Evolutionary conservation across 2,888 invertebrate genomes (phyloP).

Genomic region (Lysandra bellargus): DNA sequence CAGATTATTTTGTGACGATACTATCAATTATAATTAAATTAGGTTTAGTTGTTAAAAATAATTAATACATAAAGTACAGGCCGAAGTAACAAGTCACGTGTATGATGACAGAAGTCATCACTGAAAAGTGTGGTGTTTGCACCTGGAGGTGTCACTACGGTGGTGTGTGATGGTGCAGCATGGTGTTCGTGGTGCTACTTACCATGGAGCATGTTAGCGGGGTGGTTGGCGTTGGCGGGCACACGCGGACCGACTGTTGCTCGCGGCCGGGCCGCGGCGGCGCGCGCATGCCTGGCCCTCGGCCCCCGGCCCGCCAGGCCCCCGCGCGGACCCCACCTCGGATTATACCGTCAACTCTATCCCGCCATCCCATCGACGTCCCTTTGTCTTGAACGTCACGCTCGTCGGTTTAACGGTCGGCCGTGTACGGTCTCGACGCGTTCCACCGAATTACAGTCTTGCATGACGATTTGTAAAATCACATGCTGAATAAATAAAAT

Average conservation of each 20-base stretch:
- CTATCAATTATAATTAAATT: neutral
- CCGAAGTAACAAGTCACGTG: conserved; percentile 56
- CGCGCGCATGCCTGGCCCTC: conserved; percentile 59
- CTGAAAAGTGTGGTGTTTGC: conserved; percentile 54
- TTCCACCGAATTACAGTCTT: neutral
- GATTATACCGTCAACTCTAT: conserved; percentile 47
- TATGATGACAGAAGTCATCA: conserved; percentile 64
- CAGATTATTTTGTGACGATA: neutral
- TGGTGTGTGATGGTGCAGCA: conserved; percentile 42
- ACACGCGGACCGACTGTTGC: conserved; percentile 78
- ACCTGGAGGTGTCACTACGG: conserved; percentile 40
- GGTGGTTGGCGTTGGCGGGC: conserved; percentile 58
- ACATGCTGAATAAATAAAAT: neutral
- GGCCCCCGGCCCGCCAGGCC: conserved; percentile 45
- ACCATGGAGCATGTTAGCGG: conserved; percentile 71
- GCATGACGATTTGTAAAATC: neutral
- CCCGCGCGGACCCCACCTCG: conserved; percentile 37
- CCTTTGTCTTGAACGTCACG: conserved; percentile 54
- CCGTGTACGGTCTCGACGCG: neutral
- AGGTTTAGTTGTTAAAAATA: neutral
- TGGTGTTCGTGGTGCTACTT: conserved; percentile 51
- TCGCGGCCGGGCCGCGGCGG: conserved; percentile 64
- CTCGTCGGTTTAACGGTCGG: conserved; percentile 7
- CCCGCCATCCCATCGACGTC: conserved; percentile 52
- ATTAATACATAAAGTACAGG: neutral